Conservation (phyloP, 2,888 invertebrate species). For the Timema cristinae region DNA sequence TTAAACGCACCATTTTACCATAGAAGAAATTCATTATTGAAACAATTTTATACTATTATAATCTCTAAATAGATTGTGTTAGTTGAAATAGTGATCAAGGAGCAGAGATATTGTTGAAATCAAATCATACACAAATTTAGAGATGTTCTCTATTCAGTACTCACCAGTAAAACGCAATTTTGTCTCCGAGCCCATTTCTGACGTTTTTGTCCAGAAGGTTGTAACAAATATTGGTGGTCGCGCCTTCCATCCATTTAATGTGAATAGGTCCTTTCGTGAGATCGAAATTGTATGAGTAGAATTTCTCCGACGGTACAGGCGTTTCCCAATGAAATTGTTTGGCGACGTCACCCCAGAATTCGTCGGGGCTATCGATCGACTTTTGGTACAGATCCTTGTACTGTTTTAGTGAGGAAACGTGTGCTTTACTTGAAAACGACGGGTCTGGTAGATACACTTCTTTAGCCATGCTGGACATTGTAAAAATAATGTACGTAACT, state of each 20-base stretch:
- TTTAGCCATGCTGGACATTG: constrained; percentile 24
- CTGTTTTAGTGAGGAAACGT: constrained; percentile 66
- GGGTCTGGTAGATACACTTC: constrained; percentile 56
- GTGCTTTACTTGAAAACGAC: constrained; percentile 54
- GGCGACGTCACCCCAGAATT: constrained; percentile 92
- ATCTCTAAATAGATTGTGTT: too few species aligned
- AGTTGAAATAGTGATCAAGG: too few species aligned
- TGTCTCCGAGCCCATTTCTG: constrained; percentile 81
- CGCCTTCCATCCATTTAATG: constrained; percentile 94
- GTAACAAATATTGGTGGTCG: constrained; percentile 92
- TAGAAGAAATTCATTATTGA: too few species aligned
- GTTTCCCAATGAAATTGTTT: constrained; percentile 92
- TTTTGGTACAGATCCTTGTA: constrained; percentile 80
- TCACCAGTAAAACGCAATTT: constrained; percentile 93
- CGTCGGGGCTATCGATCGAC: constrained; percentile 82
- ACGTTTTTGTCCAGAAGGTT: constrained; percentile 92
- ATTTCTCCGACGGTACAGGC: constrained; percentile 66
- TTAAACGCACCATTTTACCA: too few species aligned
- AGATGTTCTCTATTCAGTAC: constrained; percentile 40
- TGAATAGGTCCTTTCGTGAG: constrained; percentile 81
- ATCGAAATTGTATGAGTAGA: constrained; percentile 90
- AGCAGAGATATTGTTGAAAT: too few species aligned
- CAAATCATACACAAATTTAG: neutral
- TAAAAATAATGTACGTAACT: too few species aligned
- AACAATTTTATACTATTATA: too few species aligned